phyloP scores from a whole-genome alignment of 2,888 invertebrate species.

The Eupithecia subumbrata region DNA sequence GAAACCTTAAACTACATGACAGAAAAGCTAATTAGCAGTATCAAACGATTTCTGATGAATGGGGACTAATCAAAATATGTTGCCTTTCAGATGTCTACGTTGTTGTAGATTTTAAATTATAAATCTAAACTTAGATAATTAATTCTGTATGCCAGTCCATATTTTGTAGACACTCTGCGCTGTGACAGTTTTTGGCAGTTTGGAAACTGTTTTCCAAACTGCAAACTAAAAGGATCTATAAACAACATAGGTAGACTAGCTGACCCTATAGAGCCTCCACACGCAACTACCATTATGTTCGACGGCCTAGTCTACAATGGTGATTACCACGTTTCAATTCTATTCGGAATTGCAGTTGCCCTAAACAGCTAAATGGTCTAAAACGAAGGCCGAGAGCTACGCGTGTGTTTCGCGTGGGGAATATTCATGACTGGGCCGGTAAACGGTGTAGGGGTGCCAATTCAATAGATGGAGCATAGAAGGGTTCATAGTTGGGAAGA shows the following conservation, averaged over 20 bases:
- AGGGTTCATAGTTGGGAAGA: not conserved
- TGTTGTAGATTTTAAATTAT: not conserved
- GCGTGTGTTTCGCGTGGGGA: slow-evolving; percentile 66
- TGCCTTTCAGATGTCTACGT: not conserved
- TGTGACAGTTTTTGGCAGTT: not conserved
- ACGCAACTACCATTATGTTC: slow-evolving; percentile 6
- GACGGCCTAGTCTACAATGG: slow-evolving; percentile 61
- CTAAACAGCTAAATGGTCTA: slow-evolving; percentile 73
- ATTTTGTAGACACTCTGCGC: too few species aligned
- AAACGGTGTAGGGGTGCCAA: slow-evolving; percentile 61
- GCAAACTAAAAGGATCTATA: not conserved
- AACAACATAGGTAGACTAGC: slow-evolving; percentile 2
- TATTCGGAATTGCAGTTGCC: slow-evolving; percentile 61
- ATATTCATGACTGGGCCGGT: slow-evolving; percentile 67
- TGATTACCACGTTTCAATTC: slow-evolving; percentile 78
- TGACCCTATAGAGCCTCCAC: slow-evolving; percentile 8
- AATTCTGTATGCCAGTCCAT: not conserved
- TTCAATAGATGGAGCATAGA: slow-evolving; percentile 45
- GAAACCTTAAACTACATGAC: not conserved
- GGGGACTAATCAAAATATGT: not conserved
- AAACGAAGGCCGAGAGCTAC: slow-evolving; percentile 65
- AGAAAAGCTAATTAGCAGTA: not conserved
- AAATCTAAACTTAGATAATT: not conserved
- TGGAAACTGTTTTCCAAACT: not conserved
- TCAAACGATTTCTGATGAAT: not conserved